Evolutionary conservation across 2,113 vertebrate genomes (phyloP), one percentile per base, ranked within the genome.

Genomic region (Dryoscopus gambensis): DNA sequence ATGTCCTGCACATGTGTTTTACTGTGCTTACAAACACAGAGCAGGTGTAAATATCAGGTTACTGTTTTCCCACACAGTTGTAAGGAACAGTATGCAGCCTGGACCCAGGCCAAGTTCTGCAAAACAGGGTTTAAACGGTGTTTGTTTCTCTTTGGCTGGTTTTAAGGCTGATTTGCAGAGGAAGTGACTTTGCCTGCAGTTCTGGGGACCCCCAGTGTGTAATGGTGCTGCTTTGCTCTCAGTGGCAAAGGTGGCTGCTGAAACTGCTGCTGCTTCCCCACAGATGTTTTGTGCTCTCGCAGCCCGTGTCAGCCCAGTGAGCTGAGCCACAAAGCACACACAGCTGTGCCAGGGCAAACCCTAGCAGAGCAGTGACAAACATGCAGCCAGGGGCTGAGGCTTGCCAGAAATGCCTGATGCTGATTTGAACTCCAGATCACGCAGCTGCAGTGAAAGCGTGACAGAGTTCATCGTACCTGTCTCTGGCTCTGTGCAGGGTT

Each of bases 241-340:
- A 7, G 56, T 55, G 81, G 35, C 52, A 74, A 74, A 78, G 77
- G 80, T 15, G 37, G 33, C 12, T 28, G 60, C 33, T 44, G 87
- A 46, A 81, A 28, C 33, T 9, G 50, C 86, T 64, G 82, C 85
- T 76, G 67, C 75, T 73, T 50, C 63, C 8, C 7, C 0, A 1
- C 93, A 88, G 42, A 31, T 35, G 74, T 40, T 71, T 13, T 49
- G 3, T 82, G 39, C n/a, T 92, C 33, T 63, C 27, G 0, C 9
- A 64, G 70, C 65, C 47, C 0, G 0, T 8, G 52, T 46, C 0
- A 0, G n/a, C 64, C 0, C 0, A 56, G 64, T 4, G 15, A 63
- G 70, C 56, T 31, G 87, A 46, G 69, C 59, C 63, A 30, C 47
- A 15, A 19, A 74, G n/a, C 3, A 1, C n/a, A 0, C 3, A 0